Percentiles rank a stretch among this genome's conserved stretches.
phyloP scores from a whole-genome alignment of 23 tunicate species.

The Styela clava region DNA sequence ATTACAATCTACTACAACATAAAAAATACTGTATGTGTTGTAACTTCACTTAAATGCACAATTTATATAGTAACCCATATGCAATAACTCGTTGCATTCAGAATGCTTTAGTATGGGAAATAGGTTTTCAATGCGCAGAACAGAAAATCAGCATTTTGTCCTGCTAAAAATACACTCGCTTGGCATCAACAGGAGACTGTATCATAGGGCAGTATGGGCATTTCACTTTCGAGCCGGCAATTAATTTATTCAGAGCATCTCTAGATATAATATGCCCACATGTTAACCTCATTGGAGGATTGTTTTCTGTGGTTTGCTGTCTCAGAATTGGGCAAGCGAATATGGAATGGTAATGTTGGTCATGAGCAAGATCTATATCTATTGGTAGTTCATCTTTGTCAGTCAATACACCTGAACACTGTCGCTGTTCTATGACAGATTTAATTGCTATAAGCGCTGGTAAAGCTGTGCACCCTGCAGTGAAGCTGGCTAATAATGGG shows the following conservation, averaged over 20 bases:
- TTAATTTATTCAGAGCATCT: conserved; percentile 84
- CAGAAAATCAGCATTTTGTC: too few relatives aligned
- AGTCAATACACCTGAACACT: conserved; percentile 60
- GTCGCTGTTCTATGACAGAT: conserved; percentile 88
- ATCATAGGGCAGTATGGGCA: conserved; percentile 97
- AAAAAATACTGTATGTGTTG: too few relatives aligned
- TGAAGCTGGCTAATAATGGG: conserved; percentile 61
- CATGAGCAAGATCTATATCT: conserved; percentile 73
- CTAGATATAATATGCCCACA: conserved; percentile 96
- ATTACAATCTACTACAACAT: too few relatives aligned
- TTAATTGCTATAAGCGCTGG: conserved; percentile 90
- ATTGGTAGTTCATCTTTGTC: conserved; percentile 95
- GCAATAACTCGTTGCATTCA: too few relatives aligned
- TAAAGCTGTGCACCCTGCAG: conserved; percentile 92
- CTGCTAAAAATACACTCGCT: conserved; percentile 45
- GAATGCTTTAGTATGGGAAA: too few relatives aligned
- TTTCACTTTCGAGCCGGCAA: conserved; percentile 71
- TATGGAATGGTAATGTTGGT: conserved; percentile 92
- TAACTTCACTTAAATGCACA: too few relatives aligned
- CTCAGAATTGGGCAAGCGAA: conserved; percentile 97
- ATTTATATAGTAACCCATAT: too few relatives aligned
- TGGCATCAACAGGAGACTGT: conserved; percentile 71
- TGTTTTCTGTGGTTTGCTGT: conserved; percentile 80
- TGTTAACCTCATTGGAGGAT: conserved; percentile 89
- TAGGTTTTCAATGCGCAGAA: too few relatives aligned